Evolutionary conservation across 2,888 invertebrate species (phyloP).

Genomic region (Calliscelio sp.): DNA sequence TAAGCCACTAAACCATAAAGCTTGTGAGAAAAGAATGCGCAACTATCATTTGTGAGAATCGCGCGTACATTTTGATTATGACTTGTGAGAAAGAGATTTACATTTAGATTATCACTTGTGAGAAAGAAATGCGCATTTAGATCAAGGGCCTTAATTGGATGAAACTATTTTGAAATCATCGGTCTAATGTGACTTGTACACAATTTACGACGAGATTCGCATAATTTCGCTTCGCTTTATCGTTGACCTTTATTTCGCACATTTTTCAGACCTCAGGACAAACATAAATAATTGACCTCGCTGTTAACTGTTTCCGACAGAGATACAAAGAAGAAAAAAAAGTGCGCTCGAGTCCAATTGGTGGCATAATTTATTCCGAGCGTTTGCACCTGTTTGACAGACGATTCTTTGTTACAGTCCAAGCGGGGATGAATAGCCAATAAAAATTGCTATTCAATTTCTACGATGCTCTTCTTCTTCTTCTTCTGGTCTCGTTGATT

Average conservation of each 20-base stretch:
- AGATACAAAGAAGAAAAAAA: too few relatives aligned
- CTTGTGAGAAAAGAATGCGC: slow-evolving; percentile 33
- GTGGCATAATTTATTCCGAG: neutral
- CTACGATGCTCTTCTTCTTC: slow-evolving; percentile 31
- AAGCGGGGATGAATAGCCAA: too few relatives aligned
- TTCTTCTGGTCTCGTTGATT: too few relatives aligned
- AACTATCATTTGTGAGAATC: slow-evolving; percentile 2
- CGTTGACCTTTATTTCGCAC: slow-evolving; percentile 17
- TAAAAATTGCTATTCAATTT: slow-evolving; percentile 38
- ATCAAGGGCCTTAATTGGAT: slow-evolving; percentile 47
- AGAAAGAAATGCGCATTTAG: slow-evolving; percentile 23
- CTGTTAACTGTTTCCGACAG: neutral
- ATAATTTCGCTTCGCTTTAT: neutral
- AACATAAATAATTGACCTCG: slow-evolving; percentile 11
- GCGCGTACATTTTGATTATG: slow-evolving; percentile 35
- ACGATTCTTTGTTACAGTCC: neutral
- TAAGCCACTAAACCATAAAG: slow-evolving; percentile 9
- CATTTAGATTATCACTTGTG: slow-evolving; percentile 47
- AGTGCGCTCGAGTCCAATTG: neutral
- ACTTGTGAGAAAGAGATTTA: slow-evolving; percentile 54
- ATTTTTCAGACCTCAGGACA: neutral
- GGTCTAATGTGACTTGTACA: slow-evolving; percentile 12
- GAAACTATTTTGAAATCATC: slow-evolving; percentile 44
- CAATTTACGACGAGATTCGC: slow-evolving; percentile 26
- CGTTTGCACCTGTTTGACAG: slow-evolving; percentile 27